Conservation (phyloP, 2,888 invertebrate species). For the Amphipoea oculea region DNA sequence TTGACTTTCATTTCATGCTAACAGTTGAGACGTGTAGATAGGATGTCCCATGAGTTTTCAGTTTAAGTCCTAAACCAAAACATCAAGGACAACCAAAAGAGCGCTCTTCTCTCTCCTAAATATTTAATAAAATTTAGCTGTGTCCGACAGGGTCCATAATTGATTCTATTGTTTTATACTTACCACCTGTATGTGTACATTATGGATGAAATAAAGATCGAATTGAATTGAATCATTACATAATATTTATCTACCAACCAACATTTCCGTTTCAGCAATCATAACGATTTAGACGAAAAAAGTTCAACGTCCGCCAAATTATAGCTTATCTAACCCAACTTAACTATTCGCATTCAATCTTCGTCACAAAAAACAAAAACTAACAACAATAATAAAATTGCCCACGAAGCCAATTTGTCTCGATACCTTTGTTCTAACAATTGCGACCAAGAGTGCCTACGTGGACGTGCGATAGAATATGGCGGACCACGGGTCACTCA, state of each 20-base stretch:
- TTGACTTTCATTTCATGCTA: neutral
- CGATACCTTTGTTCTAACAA: constrained; percentile 57
- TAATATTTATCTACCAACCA: neutral
- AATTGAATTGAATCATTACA: neutral
- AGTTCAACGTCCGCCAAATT: constrained; percentile 27
- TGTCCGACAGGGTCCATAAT: neutral
- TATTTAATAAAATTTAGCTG: too few relatives aligned
- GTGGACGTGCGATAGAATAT: constrained; percentile 52
- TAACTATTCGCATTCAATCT: constrained; percentile 11
- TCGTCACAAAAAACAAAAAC: constrained; percentile 8
- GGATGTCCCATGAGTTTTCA: neutral
- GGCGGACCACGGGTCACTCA: constrained; percentile 73
- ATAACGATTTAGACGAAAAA: neutral
- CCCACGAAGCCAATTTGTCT: constrained; percentile 54
- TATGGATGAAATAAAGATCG: neutral
- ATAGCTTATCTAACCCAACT: constrained; percentile 1
- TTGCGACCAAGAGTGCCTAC: constrained; percentile 44
- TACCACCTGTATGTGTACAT: neutral
- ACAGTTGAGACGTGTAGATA: neutral
- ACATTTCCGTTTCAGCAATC: constrained; percentile 14
- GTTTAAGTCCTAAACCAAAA: neutral
- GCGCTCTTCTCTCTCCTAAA: neutral
- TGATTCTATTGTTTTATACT: neutral
- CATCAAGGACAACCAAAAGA: neutral
- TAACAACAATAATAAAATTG: constrained; percentile 34